Conservation (phyloP, 2,113 vertebrate genomes). For the Pelmatolapia mariae region DNA sequence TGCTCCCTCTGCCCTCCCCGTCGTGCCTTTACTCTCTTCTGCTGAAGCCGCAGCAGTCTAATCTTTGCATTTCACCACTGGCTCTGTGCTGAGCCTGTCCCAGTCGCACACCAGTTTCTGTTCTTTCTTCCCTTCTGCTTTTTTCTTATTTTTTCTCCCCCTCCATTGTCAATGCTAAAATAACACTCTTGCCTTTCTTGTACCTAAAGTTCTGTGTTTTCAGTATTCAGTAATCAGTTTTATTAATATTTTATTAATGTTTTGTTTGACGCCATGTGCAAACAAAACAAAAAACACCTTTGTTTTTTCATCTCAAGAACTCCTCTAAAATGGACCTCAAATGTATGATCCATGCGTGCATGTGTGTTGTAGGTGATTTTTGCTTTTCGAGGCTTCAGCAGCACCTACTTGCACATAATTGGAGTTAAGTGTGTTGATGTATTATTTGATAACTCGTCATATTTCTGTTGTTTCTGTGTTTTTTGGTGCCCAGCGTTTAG, state of each 20-base stretch:
- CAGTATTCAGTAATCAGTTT: neutral
- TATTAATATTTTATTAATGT: neutral
- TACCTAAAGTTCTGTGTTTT: neutral
- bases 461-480: neutral
- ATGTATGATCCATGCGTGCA: neutral
- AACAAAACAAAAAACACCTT: neutral
- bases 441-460: neutral
- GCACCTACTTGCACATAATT: fast-evolving
- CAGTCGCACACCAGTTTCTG: neutral
- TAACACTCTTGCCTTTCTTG: neutral
- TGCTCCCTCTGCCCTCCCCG: neutral
- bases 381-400: neutral
- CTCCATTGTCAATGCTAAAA: neutral
- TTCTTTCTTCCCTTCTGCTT: neutral
- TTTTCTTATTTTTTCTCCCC: neutral
- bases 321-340: neutral
- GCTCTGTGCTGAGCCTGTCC: neutral
- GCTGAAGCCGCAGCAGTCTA: neutral
- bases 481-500: neutral
- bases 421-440: neutral
- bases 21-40: neutral
- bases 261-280: neutral
- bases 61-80: neutral
- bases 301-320: neutral
- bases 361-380: neutral